These are phyloP conservation scores for Neodon shergylaensis DNA, from an alignment of 2,113 vertebrate species.

Conservation along the genomic window DNA sequence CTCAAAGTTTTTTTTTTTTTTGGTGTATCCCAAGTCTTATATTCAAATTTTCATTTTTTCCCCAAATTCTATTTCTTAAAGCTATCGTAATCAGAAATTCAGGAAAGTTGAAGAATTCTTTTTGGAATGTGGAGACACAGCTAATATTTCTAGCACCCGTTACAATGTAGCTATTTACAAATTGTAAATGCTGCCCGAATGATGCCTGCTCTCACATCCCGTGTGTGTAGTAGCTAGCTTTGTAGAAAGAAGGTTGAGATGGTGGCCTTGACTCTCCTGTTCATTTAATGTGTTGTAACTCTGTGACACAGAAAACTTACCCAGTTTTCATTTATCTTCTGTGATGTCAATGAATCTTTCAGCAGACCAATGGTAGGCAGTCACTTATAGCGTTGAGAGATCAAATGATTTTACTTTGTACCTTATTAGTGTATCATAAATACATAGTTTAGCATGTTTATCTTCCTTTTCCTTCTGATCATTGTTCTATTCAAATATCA, in stretches of 20 bases:
- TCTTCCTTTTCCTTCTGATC: neutral
- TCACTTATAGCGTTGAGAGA: neutral
- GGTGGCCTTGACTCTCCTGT: neutral
- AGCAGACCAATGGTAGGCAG: neutral
- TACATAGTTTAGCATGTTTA: neutral
- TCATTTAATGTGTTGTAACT: slow-evolving; percentile 32
- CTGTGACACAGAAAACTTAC: neutral
- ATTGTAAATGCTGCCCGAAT: slow-evolving; percentile 36
- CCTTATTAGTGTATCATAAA: neutral
- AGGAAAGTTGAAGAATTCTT: neutral
- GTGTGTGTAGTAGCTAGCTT: neutral
- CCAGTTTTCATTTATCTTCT: neutral
- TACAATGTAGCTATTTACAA: slow-evolving; percentile 44
- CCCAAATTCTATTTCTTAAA: slow-evolving; percentile 63
- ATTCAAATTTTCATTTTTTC: slow-evolving; percentile 24
- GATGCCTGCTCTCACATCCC: neutral
- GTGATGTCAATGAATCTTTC: neutral
- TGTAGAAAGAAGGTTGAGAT: neutral
- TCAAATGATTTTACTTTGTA: neutral
- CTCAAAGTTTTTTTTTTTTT: slow-evolving; percentile 48
- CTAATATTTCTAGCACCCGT: neutral
- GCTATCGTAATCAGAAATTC: slow-evolving; percentile 51
- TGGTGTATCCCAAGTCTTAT: slow-evolving; percentile 51
- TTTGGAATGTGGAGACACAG: neutral
- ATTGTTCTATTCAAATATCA: neutral